Evolutionary conservation across 1,140 invertebrate genomes (phyloP).

Genomic region (Theocolax elegans): DNA sequence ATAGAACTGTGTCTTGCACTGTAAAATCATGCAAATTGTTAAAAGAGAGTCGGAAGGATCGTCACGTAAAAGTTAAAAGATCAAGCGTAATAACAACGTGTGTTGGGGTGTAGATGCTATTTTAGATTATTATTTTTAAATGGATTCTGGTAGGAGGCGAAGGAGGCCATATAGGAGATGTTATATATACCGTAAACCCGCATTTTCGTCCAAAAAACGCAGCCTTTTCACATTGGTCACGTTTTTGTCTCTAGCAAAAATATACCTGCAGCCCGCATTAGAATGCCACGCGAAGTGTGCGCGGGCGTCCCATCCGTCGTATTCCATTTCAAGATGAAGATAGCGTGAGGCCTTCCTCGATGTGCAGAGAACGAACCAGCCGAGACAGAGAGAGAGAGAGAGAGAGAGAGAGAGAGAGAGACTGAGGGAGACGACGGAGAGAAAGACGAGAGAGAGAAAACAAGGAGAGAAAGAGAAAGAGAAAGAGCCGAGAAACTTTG

Average conservation of each 20-base stretch:
- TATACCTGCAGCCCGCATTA: constrained; percentile 57
- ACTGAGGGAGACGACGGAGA: too few relatives aligned
- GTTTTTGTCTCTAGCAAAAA: constrained; percentile 45
- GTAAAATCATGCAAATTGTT: constrained; percentile 14
- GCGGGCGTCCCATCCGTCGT: constrained; percentile 53
- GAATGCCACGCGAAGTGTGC: constrained; percentile 52
- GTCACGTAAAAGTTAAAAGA: constrained; percentile 11
- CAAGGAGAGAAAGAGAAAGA: too few relatives aligned
- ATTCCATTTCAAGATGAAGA: constrained; percentile 67
- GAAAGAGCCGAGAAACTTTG: neutral
- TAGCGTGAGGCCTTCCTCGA: constrained; percentile 49
- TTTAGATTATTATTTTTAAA: constrained; percentile 23
- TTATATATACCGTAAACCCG: too few relatives aligned
- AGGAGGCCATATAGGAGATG: too few relatives aligned
- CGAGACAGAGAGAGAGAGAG: constrained; percentile 34
- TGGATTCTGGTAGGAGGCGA: neutral
- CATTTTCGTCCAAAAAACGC: constrained; percentile 8
- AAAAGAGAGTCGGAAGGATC: neutral
- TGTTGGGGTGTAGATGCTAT: constrained; percentile 3
- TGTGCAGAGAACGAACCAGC: constrained; percentile 49
- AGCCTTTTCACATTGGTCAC: constrained; percentile 34
- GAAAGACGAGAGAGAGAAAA: too few relatives aligned
- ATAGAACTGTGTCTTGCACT: neutral
- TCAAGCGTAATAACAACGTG: constrained; percentile 4
- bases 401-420: too few relatives aligned